Base-by-base conservation (phyloP, 2,113 vertebrate genomes). In the Dermatemys mawii region DNA sequence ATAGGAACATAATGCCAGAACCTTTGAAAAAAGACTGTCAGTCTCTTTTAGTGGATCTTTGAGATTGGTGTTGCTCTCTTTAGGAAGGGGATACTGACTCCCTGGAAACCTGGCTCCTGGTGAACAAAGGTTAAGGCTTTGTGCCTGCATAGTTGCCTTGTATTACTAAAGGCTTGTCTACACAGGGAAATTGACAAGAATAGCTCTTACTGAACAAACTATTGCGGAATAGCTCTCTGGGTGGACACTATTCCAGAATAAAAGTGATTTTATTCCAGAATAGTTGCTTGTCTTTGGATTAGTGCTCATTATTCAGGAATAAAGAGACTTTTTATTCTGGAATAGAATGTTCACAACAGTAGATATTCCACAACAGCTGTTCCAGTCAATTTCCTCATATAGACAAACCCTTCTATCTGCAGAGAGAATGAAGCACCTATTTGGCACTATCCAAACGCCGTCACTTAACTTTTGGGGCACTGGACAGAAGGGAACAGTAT, bases 401-500 rank as follows among this genome's bases (percentile, higher is more conserved):
- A 93, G 90, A 94, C 88, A 86, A 93, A 38, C 54, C 79, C 44
- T 84, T 84, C 22, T 27, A 22, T 76, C 24, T 41, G 73, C 41
- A 46, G 11, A 38, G 82, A 94, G 80, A 95, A 38, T 54, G 92
- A 93, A 78, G 88, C 78, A 76, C 80, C 95, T 44, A 50, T 91
- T 92, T 84, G 90, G 87, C 88, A 86, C 81, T 75, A 87, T 46
- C 78, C 22, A 29, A 90, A 90, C 90, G 73, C 90, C 82, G 67
- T 95, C 93, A 91, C 88, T 89, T 95, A 96, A 92, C 91, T 93
- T 93, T 84, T 92, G 95, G 91, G 57, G 83, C 70, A 51, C 67
- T 81, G 90, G 51, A 75, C 54, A 95, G 75, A 84, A 76, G 24
- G 73, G 26, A 76, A 46, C 46, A 3, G 11, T 27, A 44, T 41